phyloP scores from a whole-genome alignment of 2,113 vertebrate species.

The Podilymbus podiceps region DNA sequence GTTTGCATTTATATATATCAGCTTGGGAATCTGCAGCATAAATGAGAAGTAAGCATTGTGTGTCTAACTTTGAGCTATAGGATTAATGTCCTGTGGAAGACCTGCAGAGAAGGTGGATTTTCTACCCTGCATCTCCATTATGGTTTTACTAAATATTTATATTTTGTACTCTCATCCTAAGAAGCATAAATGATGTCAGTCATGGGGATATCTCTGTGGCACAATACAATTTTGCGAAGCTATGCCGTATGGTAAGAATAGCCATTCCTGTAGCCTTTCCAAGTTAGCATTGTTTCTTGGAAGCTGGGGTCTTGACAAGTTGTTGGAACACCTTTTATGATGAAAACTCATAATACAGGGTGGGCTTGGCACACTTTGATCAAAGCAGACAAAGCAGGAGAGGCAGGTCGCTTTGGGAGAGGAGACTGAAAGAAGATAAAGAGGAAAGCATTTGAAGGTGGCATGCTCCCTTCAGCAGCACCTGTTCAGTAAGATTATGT shows the following conservation, averaged over 20 bases:
- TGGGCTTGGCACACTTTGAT: background rate
- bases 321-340: background rate
- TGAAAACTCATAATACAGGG: rapidly evolving
- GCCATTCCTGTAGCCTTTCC: background rate
- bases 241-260: background rate
- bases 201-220: background rate
- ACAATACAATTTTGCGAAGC: background rate
- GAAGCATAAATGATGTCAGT: background rate
- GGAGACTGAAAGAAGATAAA: background rate
- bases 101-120: background rate
- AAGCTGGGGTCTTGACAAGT: background rate
- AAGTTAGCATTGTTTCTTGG: background rate
- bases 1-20: background rate
- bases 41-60: background rate
- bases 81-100: background rate
- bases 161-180: background rate
- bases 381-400: background rate
- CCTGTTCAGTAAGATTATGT: background rate
- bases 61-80: background rate
- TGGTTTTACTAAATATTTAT: background rate
- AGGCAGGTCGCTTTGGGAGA: background rate
- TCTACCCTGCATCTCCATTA: background rate
- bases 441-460: background rate
- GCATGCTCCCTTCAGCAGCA: background rate
- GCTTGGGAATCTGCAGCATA: background rate